Evolutionary conservation across 2,113 vertebrate genomes (phyloP).

Genomic region (Sminthopsis crassicaudata): DNA sequence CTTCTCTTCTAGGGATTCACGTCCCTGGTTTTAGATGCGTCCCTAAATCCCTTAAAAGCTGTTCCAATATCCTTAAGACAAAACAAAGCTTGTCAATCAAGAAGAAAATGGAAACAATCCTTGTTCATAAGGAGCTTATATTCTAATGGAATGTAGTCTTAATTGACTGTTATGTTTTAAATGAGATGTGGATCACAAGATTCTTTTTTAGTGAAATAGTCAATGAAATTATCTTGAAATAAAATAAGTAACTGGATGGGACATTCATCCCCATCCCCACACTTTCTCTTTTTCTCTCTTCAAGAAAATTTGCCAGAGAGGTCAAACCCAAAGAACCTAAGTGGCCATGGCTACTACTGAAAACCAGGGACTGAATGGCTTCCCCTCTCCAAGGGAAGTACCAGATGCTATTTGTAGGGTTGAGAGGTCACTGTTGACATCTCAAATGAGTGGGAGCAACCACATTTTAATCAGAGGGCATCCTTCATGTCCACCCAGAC

Average conservation of each 20-base stretch:
- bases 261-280: neutral
- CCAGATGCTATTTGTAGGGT: constrained; percentile 43
- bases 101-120: neutral
- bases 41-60: neutral
- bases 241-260: neutral
- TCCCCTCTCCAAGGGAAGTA: constrained; percentile 41
- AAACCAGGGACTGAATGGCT: neutral
- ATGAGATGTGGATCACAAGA: neutral
- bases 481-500: constrained; percentile 4
- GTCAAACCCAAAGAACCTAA: neutral
- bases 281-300: neutral
- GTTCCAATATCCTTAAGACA: neutral
- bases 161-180: neutral
- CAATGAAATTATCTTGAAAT: neutral
- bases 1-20: neutral
- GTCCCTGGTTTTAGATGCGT: neutral
- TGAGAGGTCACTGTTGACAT: constrained; percentile 54
- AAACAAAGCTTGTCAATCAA: neutral
- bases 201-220: neutral
- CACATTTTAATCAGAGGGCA: constrained; percentile 52
- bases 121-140: neutral
- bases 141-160: neutral
- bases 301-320: neutral
- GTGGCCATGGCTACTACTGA: neutral
- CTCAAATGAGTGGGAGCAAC: constrained; percentile 48